Conservation (phyloP, 2,888 invertebrate species). For the Eupeodes luniger region DNA sequence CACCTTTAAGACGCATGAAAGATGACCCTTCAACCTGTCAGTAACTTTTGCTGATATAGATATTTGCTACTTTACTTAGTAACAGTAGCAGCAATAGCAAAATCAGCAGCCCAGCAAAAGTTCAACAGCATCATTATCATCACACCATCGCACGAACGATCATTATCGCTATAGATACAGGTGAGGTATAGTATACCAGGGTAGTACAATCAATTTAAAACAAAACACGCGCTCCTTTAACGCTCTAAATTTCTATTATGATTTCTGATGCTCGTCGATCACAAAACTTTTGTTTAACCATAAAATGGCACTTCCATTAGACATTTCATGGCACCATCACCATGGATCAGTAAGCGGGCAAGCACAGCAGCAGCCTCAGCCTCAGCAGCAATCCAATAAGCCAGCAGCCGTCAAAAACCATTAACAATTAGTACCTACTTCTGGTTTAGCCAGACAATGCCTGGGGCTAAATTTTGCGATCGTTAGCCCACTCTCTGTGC, state of each 20-base stretch:
- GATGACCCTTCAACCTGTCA: conserved; percentile 74
- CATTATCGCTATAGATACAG: conserved; percentile 35
- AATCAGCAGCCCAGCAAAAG: conserved; percentile 22
- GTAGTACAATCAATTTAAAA: conserved; percentile 56
- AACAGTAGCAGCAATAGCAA: conserved; percentile 42
- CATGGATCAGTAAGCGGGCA: neutral
- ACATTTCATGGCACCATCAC: conserved; percentile 56
- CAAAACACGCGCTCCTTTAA: conserved; percentile 48
- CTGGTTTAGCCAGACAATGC: conserved; percentile 63
- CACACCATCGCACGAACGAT: conserved; percentile 45
- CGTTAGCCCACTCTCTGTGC: conserved; percentile 49
- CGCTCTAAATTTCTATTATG: conserved; percentile 68
- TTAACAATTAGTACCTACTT: conserved; percentile 69
- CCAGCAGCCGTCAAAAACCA: conserved; percentile 66
- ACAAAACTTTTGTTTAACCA: conserved; percentile 50
- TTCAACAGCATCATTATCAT: conserved; percentile 56
- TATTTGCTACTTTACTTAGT: conserved; percentile 69
- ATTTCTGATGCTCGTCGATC: conserved; percentile 23
- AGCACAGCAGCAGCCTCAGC: neutral
- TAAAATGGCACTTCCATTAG: conserved; percentile 74
- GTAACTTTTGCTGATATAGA: conserved; percentile 65
- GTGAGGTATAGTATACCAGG: too few relatives aligned
- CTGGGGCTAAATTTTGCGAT: conserved; percentile 54
- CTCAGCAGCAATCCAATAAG: neutral
- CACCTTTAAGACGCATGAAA: conserved; percentile 42